phyloP scores from a whole-genome alignment of 1,140 invertebrate genomes.

The Ladona fulva region DNA sequence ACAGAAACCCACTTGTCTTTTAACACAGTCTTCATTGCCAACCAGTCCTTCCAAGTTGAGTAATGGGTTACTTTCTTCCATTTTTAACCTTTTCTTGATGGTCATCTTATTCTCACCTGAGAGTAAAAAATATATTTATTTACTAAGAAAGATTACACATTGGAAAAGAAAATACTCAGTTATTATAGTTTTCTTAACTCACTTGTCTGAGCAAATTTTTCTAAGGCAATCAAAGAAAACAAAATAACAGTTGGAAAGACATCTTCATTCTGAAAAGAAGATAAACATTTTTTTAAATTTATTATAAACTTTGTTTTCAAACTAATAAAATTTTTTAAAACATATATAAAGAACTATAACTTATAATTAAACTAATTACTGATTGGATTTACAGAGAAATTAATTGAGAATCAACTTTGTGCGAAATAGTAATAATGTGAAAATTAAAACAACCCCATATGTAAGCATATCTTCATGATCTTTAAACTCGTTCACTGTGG shows the following conservation, averaged over 20 bases:
- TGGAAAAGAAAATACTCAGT: neutral
- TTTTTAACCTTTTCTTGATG: slow-evolving; percentile 56
- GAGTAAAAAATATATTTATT: slow-evolving; percentile 22
- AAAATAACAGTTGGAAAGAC: slow-evolving; percentile 68
- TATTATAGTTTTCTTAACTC: slow-evolving; percentile 31
- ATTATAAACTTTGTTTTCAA: too few relatives aligned
- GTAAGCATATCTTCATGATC: too few relatives aligned
- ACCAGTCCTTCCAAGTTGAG: slow-evolving; percentile 54
- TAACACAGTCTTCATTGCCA: slow-evolving; percentile 47
- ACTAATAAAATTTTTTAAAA: too few relatives aligned
- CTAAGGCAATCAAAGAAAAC: slow-evolving; percentile 81
- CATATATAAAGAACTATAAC: too few relatives aligned
- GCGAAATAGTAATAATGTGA: too few relatives aligned
- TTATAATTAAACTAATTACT: too few relatives aligned
- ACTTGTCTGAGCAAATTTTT: slow-evolving; percentile 92
- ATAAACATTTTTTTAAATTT: slow-evolving; percentile 12
- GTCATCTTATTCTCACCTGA: slow-evolving; percentile 77
- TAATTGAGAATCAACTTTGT: too few relatives aligned
- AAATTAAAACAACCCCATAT: too few relatives aligned
- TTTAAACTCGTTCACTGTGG: too few relatives aligned
- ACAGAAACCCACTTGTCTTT: slow-evolving; percentile 85
- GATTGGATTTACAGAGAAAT: too few relatives aligned
- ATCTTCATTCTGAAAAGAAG: slow-evolving; percentile 44
- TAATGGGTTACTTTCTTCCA: slow-evolving; percentile 51
- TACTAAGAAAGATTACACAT: slow-evolving; percentile 16